Conservation (phyloP, 37 sponge, comb jelly and placozoan genomes). For the Agelas oroides region DNA sequence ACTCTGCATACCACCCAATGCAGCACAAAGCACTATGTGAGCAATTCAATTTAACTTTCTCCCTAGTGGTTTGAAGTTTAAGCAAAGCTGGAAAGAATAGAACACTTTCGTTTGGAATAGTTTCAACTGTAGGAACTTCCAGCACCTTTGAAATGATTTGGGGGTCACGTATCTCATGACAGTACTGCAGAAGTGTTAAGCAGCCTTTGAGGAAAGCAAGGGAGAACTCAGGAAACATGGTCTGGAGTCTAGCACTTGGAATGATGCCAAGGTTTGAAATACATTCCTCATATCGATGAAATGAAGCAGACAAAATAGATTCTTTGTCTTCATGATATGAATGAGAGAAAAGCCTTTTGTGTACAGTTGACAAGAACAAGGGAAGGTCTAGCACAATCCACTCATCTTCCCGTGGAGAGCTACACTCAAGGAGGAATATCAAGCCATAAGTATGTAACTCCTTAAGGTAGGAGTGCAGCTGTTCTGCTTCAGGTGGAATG, state of each 20-base stretch:
- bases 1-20: conserved; percentile 45
- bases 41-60: background rate
- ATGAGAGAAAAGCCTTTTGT: too few relatives aligned
- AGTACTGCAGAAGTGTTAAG: conserved; percentile 14
- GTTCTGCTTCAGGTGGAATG: too few relatives aligned
- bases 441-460: too few relatives aligned
- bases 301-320: too few relatives aligned
- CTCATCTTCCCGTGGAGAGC: too few relatives aligned
- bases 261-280: conserved; percentile 1
- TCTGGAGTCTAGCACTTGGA: background rate
- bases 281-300: too few relatives aligned
- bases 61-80: background rate
- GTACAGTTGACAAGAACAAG: too few relatives aligned
- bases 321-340: too few relatives aligned
- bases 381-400: too few relatives aligned
- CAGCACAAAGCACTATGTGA: background rate
- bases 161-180: conserved; percentile 4
- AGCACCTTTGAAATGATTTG: background rate
- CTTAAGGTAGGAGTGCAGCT: too few relatives aligned
- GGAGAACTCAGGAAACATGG: background rate
- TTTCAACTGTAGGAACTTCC: background rate
- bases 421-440: too few relatives aligned
- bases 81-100: conserved; percentile 52
- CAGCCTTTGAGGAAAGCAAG: background rate
- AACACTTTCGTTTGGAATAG: background rate